Conservation (phyloP, 2,797 vertebrate genomes). For the Knipowitschia caucasica region DNA sequence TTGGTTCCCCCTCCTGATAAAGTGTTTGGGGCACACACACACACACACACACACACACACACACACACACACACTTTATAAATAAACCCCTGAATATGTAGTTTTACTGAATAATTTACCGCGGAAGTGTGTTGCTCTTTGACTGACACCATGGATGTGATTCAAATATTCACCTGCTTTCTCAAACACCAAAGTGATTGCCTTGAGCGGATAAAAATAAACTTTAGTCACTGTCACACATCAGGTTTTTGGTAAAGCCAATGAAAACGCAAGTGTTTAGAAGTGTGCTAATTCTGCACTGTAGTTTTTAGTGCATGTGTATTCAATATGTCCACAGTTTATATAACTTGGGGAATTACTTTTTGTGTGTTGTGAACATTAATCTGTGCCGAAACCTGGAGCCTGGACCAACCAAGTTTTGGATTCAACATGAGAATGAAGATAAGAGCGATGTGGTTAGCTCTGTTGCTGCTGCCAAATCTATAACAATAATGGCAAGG, state of each 20-base stretch:
- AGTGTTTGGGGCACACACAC: too few species aligned
- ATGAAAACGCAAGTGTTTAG: conserved; percentile 68
- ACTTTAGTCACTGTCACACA: conserved; percentile 64
- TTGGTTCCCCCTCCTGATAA: too few species aligned
- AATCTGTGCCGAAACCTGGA: neutral
- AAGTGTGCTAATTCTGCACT: conserved; percentile 19
- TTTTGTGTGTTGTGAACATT: neutral
- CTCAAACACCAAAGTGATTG: conserved; percentile 65
- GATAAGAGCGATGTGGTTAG: conserved; percentile 1
- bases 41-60: too few species aligned
- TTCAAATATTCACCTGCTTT: conserved; percentile 57
- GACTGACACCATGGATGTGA: conserved; percentile 31
- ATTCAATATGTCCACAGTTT: neutral
- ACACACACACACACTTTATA: too few species aligned
- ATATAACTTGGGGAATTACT: neutral
- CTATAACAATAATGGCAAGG: conserved; percentile 8
- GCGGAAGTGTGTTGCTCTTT: conserved; percentile 20
- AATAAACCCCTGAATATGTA: conserved; percentile 63
- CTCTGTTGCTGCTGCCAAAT: conserved; percentile 11
- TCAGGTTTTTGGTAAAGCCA: conserved; percentile 66
- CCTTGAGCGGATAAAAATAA: conserved; percentile 56
- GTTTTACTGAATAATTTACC: conserved; percentile 52
- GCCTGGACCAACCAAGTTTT: neutral
- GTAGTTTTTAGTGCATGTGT: conserved; percentile 4
- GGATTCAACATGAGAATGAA: neutral